Evolutionary conservation across 1,140 invertebrate species (phyloP).

Genomic region (Drosophila repletoides): DNA sequence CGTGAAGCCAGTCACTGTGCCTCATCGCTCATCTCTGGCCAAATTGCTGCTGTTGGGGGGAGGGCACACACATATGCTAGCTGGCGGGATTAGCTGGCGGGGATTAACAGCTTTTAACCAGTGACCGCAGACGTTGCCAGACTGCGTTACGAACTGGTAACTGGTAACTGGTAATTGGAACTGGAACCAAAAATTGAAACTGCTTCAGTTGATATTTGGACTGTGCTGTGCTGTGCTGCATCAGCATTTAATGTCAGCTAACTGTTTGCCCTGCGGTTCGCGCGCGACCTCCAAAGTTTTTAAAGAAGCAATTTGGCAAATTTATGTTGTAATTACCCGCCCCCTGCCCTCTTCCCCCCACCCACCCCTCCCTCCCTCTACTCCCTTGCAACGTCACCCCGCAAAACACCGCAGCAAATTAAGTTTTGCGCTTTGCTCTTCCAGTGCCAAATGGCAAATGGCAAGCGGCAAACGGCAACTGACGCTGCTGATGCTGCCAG

Average conservation of each 20-base stretch:
- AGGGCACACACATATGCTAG: conserved; percentile 43
- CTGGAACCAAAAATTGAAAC: not conserved
- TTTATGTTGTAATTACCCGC: conserved; percentile 72
- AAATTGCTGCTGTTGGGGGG: too few species aligned
- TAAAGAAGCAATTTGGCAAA: conserved; percentile 71
- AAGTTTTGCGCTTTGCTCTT: conserved; percentile 63
- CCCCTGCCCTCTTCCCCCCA: not conserved
- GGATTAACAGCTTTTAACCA: conserved; percentile 45
- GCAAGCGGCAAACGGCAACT: conserved; percentile 35
- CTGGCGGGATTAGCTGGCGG: conserved; percentile 29
- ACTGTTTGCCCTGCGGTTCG: conserved; percentile 15
- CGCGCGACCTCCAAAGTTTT: conserved; percentile 45
- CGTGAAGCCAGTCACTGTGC: too few species aligned
- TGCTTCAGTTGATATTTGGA: too few species aligned
- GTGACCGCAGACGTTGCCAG: conserved; percentile 21
- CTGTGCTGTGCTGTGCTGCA: conserved; percentile 21
- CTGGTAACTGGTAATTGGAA: not conserved
- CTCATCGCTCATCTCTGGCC: too few species aligned
- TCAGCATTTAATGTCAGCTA: conserved; percentile 37
- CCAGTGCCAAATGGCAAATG: conserved; percentile 33
- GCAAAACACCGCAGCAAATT: conserved; percentile 61
- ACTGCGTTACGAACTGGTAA: not conserved
- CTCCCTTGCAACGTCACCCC: not conserved
- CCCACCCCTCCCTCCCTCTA: not conserved
- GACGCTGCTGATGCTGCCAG: conserved; percentile 53